Conservation (phyloP, 2,888 invertebrate genomes). For the Cheilosia pagana region DNA sequence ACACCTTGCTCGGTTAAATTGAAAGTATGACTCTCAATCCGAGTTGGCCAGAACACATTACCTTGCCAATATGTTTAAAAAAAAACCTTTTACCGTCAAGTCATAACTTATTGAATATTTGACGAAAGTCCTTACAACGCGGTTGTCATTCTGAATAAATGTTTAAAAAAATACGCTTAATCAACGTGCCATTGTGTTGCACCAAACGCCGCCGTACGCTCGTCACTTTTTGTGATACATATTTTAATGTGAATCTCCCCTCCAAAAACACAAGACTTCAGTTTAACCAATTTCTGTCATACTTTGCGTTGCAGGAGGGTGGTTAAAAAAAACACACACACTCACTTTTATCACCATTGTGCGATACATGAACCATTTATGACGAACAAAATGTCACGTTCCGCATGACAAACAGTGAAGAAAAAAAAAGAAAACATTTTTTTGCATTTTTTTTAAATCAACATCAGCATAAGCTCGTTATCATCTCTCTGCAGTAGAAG, state of each 20-base stretch:
- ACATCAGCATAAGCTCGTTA: constrained; percentile 66
- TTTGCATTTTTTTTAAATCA: constrained; percentile 22
- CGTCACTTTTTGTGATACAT: no score
- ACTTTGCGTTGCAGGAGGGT: background rate
- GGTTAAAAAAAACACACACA: background rate
- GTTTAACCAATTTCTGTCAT: constrained; percentile 36
- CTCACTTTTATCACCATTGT: constrained; percentile 26
- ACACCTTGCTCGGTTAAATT: no score
- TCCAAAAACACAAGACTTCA: background rate
- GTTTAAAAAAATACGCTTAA: no score
- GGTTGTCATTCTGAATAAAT: no score
- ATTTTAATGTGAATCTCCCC: background rate
- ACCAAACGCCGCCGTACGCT: no score
- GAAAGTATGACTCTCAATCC: no score
- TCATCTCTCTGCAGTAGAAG: constrained; percentile 60
- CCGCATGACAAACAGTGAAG: constrained; percentile 25
- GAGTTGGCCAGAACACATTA: no score
- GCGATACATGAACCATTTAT: constrained; percentile 42
- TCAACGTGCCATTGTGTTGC: no score
- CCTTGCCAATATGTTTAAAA: no score
- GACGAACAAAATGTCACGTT: constrained; percentile 61
- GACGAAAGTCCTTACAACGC: no score
- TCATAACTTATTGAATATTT: no score
- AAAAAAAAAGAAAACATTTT: background rate
- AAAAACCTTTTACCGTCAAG: no score